Evolutionary conservation across 1,140 invertebrate genomes (phyloP).

Genomic region (Zaprionus davidi): DNA sequence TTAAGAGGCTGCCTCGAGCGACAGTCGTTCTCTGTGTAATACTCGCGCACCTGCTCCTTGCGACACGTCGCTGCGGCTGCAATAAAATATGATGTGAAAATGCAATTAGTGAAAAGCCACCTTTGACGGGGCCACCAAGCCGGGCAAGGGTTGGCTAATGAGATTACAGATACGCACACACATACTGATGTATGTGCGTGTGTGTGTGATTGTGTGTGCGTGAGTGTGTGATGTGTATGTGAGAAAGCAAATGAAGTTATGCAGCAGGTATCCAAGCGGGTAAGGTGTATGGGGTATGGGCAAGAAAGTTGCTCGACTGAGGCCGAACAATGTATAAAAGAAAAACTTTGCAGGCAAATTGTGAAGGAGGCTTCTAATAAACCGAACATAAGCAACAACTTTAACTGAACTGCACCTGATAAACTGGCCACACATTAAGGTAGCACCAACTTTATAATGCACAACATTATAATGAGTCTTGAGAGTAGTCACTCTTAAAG

Average conservation of each 20-base stretch:
- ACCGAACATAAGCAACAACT: neutral
- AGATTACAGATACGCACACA: slow-evolving; percentile 38
- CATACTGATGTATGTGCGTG: neutral
- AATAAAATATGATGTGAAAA: slow-evolving; percentile 33
- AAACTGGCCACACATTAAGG: neutral
- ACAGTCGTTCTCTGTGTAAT: slow-evolving; percentile 95
- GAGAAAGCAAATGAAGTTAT: slow-evolving; percentile 46
- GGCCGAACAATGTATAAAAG: neutral
- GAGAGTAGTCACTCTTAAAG: neutral
- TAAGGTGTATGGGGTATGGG: neutral
- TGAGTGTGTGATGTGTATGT: slow-evolving; percentile 18
- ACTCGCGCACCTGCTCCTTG: slow-evolving; percentile 95
- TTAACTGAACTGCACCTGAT: neutral
- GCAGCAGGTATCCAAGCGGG: slow-evolving; percentile 35
- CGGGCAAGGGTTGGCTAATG: slow-evolving; percentile 38
- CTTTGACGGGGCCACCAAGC: slow-evolving; percentile 37
- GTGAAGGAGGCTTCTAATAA: slow-evolving; percentile 2
- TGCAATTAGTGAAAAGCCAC: slow-evolving; percentile 63
- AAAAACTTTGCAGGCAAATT: slow-evolving; percentile 1
- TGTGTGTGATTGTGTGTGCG: slow-evolving; percentile 12
- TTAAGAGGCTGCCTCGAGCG: slow-evolving; percentile 94
- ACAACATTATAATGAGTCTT: neutral
- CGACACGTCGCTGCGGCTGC: slow-evolving; percentile 90
- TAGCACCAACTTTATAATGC: neutral
- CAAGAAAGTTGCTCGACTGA: neutral